Base-by-base conservation (phyloP, 2,113 vertebrate species). In the Chauna torquata region DNA sequence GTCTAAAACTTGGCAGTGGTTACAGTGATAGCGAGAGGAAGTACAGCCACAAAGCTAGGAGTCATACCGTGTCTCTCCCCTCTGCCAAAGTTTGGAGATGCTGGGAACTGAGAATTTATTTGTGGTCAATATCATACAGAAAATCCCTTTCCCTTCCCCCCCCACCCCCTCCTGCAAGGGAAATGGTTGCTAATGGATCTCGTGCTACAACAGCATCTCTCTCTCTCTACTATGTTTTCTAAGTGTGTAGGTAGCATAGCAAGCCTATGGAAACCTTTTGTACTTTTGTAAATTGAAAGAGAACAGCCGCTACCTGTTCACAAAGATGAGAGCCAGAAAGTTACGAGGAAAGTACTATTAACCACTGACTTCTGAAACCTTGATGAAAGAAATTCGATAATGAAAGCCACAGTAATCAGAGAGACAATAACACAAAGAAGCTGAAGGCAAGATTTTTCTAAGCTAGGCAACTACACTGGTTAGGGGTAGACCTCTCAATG, bases 231-330 rank as follows among this genome's bases (percentile, higher is more conserved):
- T 74, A 12, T 5, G 24, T 50, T 89, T 91, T 84, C 83, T 75
- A 52, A 79, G 65, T 30, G 66, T 71, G 91, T 68, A 84, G 72
- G 86, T 71, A 92, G 84, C 84, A 16, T 40, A 85, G 66, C 15
- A 72, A 90, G 40, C 44, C 30, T 52, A 38, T 69, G 65, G 55
- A 86, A 96, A 95, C 28, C 77, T 95, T 95, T 87, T 94, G 82
- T 90, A 54, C 89, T 92, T 50, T 71, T 38, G 52, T 42, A 92
- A 91, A 91, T 89, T n/a, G 69, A 84, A 92, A 75, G 64, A 70
- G 42, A 96, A 85, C 44, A 76, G 40, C 7, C 71, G n/a, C 75
- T 88, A 55, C 66, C 77, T 69, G 71, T 36, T 83, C 72, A 44
- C 55, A 94, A 88, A 86, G 69, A 92, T 38, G 77, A 89, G 57